Conservation (phyloP, 1,140 invertebrate species). For the Solenopsis fugax region DNA sequence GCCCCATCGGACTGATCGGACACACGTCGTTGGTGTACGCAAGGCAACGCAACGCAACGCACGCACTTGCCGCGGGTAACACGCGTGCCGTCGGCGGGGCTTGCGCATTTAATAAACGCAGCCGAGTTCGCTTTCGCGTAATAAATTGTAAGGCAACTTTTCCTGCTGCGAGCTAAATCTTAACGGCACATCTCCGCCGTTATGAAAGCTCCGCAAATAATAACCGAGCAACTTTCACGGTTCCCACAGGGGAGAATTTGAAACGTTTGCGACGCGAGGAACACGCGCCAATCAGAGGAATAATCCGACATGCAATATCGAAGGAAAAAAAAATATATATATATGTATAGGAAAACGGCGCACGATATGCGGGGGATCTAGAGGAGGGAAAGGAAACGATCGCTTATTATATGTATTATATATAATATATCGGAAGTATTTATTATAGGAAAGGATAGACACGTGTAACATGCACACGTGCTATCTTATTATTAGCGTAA, state of each 20-base stretch:
- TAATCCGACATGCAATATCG: neutral
- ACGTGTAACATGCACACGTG: neutral
- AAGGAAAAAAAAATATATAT: neutral
- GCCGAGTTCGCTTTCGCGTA: slow-evolving; percentile 56
- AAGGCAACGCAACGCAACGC: neutral
- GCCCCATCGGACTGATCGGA: neutral
- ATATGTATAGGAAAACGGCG: neutral
- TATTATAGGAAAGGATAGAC: neutral
- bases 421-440: neutral
- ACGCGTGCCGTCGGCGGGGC: neutral
- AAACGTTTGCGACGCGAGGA: neutral
- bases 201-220: slow-evolving; percentile 28
- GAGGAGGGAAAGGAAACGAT: neutral
- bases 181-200: slow-evolving; percentile 35
- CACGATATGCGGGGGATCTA: neutral
- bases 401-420: slow-evolving; percentile 6
- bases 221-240: slow-evolving; percentile 41
- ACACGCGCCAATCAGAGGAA: neutral
- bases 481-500: slow-evolving; percentile 15
- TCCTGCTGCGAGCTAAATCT: slow-evolving; percentile 53
- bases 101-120: slow-evolving; percentile 43
- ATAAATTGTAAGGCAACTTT: slow-evolving; percentile 52
- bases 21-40: neutral
- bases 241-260: neutral
- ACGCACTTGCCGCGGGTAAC: neutral